Percentiles rank a stretch among this genome's conserved stretches.
These are phyloP conservation scores for Hydropsyche betteni DNA, from an alignment of 2,888 invertebrate genomes.

Conservation along the genomic window DNA sequence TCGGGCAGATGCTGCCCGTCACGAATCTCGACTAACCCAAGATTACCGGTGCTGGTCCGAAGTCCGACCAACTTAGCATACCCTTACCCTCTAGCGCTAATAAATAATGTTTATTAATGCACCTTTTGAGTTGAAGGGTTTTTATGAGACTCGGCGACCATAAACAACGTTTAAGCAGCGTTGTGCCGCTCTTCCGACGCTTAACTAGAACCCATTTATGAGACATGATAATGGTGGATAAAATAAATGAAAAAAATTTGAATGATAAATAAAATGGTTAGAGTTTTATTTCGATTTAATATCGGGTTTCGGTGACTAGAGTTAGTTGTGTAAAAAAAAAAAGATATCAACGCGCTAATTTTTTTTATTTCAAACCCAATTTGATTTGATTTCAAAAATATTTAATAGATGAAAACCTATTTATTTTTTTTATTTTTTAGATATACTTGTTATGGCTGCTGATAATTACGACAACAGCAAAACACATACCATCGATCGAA, in stretches of 20 bases:
- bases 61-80: not conserved
- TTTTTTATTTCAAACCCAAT: no score
- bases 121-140: not conserved
- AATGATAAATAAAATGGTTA: no score
- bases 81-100: slow-evolving; percentile 1
- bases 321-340: no score
- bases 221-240: no score
- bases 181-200: not conserved
- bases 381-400: no score
- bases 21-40: slow-evolving; percentile 22
- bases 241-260: no score
- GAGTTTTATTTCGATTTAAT: no score
- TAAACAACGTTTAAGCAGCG: slow-evolving; percentile 18
- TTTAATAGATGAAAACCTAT: no score
- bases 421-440: slow-evolving; percentile 39
- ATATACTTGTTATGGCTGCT: slow-evolving; percentile 49
- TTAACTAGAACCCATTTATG: no score
- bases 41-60: slow-evolving; percentile 5
- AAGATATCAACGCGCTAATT: no score
- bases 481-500: slow-evolving; percentile 45
- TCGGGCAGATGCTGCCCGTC: slow-evolving; percentile 14
- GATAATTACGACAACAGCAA: slow-evolving; percentile 46
- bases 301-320: no score
- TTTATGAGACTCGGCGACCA: slow-evolving; percentile 2
- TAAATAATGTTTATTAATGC: slow-evolving; percentile 23